Evolutionary conservation across 2,888 invertebrate species (phyloP), one percentile per base, ranked within the genome.

Genomic region (Busseola fusca): DNA sequence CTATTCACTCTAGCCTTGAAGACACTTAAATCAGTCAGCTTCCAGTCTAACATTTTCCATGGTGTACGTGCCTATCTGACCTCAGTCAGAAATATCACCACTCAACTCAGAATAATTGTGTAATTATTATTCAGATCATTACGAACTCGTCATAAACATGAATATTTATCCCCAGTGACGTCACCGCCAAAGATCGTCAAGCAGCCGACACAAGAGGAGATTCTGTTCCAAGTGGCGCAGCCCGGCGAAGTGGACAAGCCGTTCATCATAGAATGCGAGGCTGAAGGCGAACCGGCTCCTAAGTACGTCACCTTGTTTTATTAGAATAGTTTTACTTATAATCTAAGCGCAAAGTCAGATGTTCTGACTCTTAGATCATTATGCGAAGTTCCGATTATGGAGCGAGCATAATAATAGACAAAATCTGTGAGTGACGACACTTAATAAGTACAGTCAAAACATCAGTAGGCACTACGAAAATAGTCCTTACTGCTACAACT

Each of bases 181-280:
- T 98, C 98, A 84, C 99, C 99, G 79, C 99, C 99, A 71, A 96
- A 97, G 92, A 99, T 99, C 90, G 97, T 98, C 80, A 98, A 98
- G 94, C 98, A 99, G 93, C 99, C 99, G 59, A 98, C 98, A 64
- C 97, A 98, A 75, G 98, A 98, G 90, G 98, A 98, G 95, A 96
- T 98, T 86, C 96, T 99, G 80, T 99, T 98, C 93, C 98, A 99
- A 97, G 98, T 99, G 83, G 98, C 98, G 60, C 97, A 97, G 89
- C 96, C 97, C 68, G 97, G 97, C 84, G 98, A 98, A 94, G 98
- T 97, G 89, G 98, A 98, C 93, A 98, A 98, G 92, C 99, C 99
- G 64, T 98, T 99, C 95, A 97, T 98, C 88, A 98, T 99, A 84
- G 98, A 99, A 93, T 99, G 99, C 93, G 98, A 98, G 93, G 99